A percentile compares a stretch with the other conserved stretches of the same genome.
These are phyloP conservation scores for Malurus cyaneus DNA, from an alignment of 2,113 vertebrate species.

Conservation along the genomic window DNA sequence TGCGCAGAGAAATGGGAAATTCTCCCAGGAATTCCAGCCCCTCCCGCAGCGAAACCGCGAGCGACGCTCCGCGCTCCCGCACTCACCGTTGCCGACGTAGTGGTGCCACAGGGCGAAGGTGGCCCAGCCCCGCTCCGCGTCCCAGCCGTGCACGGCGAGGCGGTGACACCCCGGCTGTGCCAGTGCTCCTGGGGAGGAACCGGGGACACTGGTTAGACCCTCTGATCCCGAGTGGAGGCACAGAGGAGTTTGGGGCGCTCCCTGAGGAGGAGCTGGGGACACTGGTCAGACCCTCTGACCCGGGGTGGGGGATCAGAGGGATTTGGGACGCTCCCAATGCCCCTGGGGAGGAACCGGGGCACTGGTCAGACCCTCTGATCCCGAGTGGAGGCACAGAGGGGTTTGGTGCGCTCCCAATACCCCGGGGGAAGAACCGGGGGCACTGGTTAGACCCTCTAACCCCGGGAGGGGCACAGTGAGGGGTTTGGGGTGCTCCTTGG, in stretches of 20 bases:
- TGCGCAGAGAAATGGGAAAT: rapidly evolving
- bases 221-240: rapidly evolving
- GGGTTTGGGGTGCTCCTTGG: neutral
- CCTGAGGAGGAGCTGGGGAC: neutral
- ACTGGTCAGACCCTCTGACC: neutral
- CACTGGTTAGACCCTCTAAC: neutral
- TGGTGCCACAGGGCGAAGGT: constrained; percentile 17
- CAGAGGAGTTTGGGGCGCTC: neutral
- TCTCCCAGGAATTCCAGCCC: rapidly evolving
- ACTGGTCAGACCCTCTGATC: neutral
- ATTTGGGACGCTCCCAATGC: neutral
- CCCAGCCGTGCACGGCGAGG: constrained; percentile 40
- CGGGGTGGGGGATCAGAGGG: rapidly evolving
- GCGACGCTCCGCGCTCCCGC: rapidly evolving
- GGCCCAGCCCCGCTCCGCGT: neutral
- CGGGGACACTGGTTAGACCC: neutral
- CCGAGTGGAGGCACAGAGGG: rapidly evolving
- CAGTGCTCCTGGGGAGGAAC: neutral
- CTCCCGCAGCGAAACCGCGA: rapidly evolving
- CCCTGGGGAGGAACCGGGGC: neutral
- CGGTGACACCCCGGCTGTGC: neutral
- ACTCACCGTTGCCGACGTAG: constrained; percentile 51
- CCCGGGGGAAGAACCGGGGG: neutral
- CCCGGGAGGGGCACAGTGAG: rapidly evolving
- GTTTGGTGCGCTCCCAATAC: neutral